These are phyloP conservation scores for Leuctra nigra DNA, from an alignment of 2,888 invertebrate genomes.

Conservation along the genomic window DNA sequence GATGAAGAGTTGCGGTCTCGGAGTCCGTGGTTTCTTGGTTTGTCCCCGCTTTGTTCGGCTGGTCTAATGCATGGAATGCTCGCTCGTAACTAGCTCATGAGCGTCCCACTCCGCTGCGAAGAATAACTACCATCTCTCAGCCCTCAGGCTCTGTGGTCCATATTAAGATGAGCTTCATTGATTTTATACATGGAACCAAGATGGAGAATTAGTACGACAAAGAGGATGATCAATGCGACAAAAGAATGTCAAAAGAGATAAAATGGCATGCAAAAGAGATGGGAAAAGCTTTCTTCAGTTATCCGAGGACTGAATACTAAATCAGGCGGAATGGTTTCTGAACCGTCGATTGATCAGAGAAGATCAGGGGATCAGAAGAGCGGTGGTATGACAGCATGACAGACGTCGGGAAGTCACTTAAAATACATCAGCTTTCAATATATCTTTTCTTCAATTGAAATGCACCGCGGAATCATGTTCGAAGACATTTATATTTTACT, in stretches of 20 bases:
- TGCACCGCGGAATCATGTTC: too few species aligned
- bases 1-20: too few species aligned
- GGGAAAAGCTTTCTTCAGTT: not conserved
- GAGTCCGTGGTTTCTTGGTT: too few species aligned
- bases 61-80: too few species aligned
- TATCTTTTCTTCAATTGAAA: too few species aligned
- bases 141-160: not conserved
- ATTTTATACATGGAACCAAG: conserved; percentile 10
- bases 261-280: conserved; percentile 5
- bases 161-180: conserved; percentile 18
- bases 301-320: conserved; percentile 21
- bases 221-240: conserved; percentile 14
- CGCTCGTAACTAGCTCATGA: too few species aligned
- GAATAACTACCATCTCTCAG: not conserved
- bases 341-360: conserved; percentile 9
- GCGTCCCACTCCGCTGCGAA: too few species aligned
- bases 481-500: too few species aligned
- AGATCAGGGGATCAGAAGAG: not conserved
- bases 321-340: conserved; percentile 22
- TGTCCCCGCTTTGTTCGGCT: too few species aligned
- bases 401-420: not conserved
- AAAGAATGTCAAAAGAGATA: conserved; percentile 5
- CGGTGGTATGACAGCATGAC: not conserved
- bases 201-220: conserved; percentile 12
- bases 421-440: not conserved